A percentile compares a stretch with the other conserved stretches of the same genome.
Evolutionary conservation across 1,140 invertebrate genomes (phyloP).

Genomic region (Drosophila orena): DNA sequence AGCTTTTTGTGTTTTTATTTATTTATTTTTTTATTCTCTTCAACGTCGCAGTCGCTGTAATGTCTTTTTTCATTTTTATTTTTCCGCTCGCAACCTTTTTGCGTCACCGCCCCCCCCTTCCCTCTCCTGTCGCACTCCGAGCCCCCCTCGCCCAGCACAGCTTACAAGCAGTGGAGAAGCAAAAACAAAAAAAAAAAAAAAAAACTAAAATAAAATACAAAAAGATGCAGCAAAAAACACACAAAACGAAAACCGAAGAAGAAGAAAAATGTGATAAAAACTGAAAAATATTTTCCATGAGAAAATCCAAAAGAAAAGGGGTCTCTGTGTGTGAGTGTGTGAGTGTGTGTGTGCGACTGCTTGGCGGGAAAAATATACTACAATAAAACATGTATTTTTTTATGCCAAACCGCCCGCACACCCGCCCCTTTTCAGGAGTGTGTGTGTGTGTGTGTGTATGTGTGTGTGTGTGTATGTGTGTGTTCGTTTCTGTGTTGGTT

Average conservation of each 20-base stretch:
- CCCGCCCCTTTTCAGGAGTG: background rate
- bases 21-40: constrained; percentile 54
- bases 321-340: constrained; percentile 8
- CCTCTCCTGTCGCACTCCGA: background rate
- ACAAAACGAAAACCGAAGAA: constrained; percentile 68
- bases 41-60: constrained; percentile 62
- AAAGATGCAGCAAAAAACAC: constrained; percentile 38
- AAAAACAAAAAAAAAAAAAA: constrained; percentile 23
- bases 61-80: constrained; percentile 79
- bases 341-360: constrained; percentile 23
- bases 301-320: constrained; percentile 76
- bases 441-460: background rate
- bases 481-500: background rate
- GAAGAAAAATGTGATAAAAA: constrained; percentile 69
- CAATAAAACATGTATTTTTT: constrained; percentile 84
- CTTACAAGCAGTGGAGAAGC: constrained; percentile 38
- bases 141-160: constrained; percentile 1
- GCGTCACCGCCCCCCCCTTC: constrained; percentile 31
- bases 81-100: constrained; percentile 81
- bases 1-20: constrained; percentile 81
- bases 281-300: constrained; percentile 83
- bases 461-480: background rate
- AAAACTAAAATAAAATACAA: constrained; percentile 48
- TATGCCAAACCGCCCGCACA: constrained; percentile 43
- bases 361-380: constrained; percentile 81